A percentile compares a stretch with the other conserved stretches of the same genome.
Conservation (phyloP, 2,888 invertebrate species). For the Aphodius granarius region DNA sequence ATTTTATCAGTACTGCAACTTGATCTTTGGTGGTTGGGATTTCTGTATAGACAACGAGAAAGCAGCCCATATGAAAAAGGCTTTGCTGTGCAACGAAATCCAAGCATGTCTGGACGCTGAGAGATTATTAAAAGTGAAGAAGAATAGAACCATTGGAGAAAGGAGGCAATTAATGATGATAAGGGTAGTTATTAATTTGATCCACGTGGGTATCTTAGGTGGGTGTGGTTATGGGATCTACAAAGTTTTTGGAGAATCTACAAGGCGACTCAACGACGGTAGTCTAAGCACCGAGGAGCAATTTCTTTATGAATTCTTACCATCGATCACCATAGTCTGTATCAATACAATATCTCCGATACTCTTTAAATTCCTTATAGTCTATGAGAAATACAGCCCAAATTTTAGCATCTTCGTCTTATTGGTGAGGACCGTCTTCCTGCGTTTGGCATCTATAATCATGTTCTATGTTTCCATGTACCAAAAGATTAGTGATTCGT, state of each 20-base stretch:
- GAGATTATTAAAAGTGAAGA: constrained; percentile 69
- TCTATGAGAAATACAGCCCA: constrained; percentile 75
- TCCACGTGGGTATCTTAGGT: constrained; percentile 67
- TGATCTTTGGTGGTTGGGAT: constrained; percentile 88
- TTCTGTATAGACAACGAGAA: constrained; percentile 82
- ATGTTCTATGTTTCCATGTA: constrained; percentile 73
- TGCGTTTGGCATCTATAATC: constrained; percentile 73
- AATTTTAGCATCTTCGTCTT: constrained; percentile 69
- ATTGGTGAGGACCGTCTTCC: constrained; percentile 71
- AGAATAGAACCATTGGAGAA: constrained; percentile 68
- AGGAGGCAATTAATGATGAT: constrained; percentile 67
- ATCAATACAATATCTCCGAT: constrained; percentile 76
- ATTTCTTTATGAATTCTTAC: constrained; percentile 67
- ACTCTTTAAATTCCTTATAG: constrained; percentile 70
- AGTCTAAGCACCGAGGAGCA: constrained; percentile 36
- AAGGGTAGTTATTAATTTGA: constrained; percentile 68
- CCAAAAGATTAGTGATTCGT: constrained; percentile 53
- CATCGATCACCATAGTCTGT: constrained; percentile 74
- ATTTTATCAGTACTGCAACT: constrained; percentile 80
- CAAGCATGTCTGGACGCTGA: constrained; percentile 72
- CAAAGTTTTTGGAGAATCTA: constrained; percentile 63
- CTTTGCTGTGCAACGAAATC: constrained; percentile 76
- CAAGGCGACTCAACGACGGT: constrained; percentile 27
- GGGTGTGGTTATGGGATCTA: constrained; percentile 67
- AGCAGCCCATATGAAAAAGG: constrained; percentile 77